Percentiles rank a stretch among this genome's conserved stretches.
phyloP scores from a whole-genome alignment of 2,113 vertebrate species.

The Taxidea taxus region DNA sequence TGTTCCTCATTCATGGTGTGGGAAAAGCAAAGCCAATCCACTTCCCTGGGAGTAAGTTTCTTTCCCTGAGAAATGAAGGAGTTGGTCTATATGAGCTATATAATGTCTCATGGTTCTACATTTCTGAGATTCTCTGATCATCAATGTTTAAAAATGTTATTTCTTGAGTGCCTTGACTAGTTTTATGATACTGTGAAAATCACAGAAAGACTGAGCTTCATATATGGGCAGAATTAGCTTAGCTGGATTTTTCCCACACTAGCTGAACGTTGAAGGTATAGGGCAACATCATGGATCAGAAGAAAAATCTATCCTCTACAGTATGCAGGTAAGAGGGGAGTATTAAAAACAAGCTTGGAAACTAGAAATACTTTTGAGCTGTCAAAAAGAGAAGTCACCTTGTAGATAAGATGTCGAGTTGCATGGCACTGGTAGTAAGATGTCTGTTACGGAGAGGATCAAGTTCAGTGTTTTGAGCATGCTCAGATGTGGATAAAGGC shows the following conservation, averaged over 20 bases:
- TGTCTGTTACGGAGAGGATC: not conserved
- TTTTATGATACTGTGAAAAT: not conserved
- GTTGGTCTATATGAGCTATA: not conserved
- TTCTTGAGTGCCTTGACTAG: not conserved
- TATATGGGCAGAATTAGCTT: not conserved
- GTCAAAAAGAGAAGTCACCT: not conserved
- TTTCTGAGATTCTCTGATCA: not conserved
- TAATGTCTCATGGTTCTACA: not conserved
- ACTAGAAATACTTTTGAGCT: not conserved
- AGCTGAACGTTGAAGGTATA: not conserved
- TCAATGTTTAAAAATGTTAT: not conserved
- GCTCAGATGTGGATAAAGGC: not conserved
- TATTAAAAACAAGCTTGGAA: not conserved
- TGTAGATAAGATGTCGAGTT: not conserved
- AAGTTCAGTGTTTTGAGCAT: not conserved
- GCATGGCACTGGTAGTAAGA: too few relatives aligned
- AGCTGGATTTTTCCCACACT: not conserved
- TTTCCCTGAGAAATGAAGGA: not conserved
- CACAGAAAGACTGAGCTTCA: not conserved
- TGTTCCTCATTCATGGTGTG: fast-evolving
- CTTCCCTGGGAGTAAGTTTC: not conserved
- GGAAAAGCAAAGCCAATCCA: too few relatives aligned
- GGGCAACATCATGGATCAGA: not conserved
- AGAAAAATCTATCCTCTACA: not conserved
- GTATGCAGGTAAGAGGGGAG: fast-evolving